Percentiles rank a stretch among this genome's conserved stretches.
These are phyloP conservation scores for Trachymyrmex cornetzi DNA, from an alignment of 1,140 invertebrate species.

Conservation along the genomic window DNA sequence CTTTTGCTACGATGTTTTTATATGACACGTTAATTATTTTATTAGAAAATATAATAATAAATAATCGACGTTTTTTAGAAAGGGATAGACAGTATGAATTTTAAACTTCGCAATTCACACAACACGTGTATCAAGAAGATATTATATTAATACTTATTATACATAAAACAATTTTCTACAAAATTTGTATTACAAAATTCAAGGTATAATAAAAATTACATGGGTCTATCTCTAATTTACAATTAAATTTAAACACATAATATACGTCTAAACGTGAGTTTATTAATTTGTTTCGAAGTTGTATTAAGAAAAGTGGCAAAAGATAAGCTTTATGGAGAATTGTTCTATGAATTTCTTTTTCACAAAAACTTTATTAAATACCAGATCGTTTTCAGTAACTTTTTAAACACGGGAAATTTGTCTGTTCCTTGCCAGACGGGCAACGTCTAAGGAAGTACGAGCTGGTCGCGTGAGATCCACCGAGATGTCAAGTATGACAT, in stretches of 20 bases:
- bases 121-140: neutral
- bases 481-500: constrained; percentile 77
- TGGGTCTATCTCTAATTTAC: neutral
- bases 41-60: neutral
- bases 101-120: neutral
- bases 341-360: neutral
- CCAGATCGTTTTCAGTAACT: neutral
- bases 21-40: neutral
- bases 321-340: neutral
- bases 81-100: neutral
- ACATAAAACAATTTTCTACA: neutral
- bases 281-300: neutral
- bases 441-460: constrained; percentile 59
- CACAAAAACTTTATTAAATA: neutral
- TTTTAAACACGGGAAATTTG: constrained; percentile 31
- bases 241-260: neutral
- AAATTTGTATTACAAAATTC: neutral
- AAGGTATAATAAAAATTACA: neutral
- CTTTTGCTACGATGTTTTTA: neutral
- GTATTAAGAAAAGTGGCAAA: neutral
- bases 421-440: constrained; percentile 64
- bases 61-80: neutral
- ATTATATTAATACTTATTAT: neutral
- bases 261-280: neutral
- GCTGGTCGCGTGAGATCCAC: constrained; percentile 66